Evolutionary conservation across 92 coral and sea anemone genomes (phyloP), one percentile per base, ranked within the genome.

Genomic region (Porites divaricata): DNA sequence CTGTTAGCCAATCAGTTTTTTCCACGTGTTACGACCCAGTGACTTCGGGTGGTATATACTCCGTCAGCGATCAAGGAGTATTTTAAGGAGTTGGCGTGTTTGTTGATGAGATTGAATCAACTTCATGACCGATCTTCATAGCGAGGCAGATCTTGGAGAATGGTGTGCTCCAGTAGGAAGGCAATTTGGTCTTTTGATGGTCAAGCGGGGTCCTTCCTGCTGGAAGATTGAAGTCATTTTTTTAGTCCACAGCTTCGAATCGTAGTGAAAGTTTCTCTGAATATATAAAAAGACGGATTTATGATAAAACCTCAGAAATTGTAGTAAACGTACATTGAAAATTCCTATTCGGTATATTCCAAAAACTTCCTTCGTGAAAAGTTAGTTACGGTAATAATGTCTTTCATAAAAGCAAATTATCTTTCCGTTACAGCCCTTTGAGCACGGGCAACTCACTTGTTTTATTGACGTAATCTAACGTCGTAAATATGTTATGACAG

Each of bases 191-290:
- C 74, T 83, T 80, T 8, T 61, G 80, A 3, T 83, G 17, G 59
- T 74, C 87, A 35, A 73, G 26, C 24, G 73, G 80, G 2, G 73
- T 71, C 16, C 22, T 12, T 25, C 72, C 80, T 41, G 41, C 75
- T 2, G 67, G 13, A n/a, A 63, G 67, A 54, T 73, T 7, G 35
- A 83, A 23, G 24, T 48, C 74, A 17, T 61, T 61, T 68, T 49
- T 76, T 74, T 83, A n/a, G 28, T 73, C 87, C 87, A 83, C 54
- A 45, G 35, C 8, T 16, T 28, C 0, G 87, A 63, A 22, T 73
- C 71, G 65, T 41, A 83, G 80, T 83, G 80, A 59, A 83, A 83
- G n/a, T 79, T 83, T 73, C 28, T 15, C 87, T 83, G 59, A 21
- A 73, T 68, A 35, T 25, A 2, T 17, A 68, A 9, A 35, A 67